Conservation (phyloP, 2,113 vertebrate species). For the Monarcha castaneiventris region DNA sequence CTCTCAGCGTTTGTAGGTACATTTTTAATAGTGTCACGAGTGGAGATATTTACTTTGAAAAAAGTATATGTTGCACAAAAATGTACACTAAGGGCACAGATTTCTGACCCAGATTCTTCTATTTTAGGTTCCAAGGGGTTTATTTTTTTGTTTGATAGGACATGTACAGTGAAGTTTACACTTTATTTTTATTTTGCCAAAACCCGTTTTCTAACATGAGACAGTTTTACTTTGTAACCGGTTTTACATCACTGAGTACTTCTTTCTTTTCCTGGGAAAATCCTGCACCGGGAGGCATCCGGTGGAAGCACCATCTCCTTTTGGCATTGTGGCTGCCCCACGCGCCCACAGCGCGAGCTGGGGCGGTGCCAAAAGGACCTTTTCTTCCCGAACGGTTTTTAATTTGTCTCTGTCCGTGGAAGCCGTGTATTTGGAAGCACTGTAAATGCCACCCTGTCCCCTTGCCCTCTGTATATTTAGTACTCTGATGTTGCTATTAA, state of each 20-base stretch:
- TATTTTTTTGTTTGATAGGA: conserved; percentile 12
- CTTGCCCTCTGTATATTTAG: conserved; percentile 87
- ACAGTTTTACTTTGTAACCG: conserved; percentile 52
- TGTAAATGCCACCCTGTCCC: conserved; percentile 87
- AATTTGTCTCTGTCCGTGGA: conserved; percentile 87
- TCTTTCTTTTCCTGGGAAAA: conserved; percentile 32
- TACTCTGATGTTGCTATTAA: conserved; percentile 94
- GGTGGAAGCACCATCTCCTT: background rate
- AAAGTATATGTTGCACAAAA: conserved; percentile 4
- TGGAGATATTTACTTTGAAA: conserved; percentile 27
- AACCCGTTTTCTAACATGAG: conserved; percentile 61
- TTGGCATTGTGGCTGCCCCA: background rate
- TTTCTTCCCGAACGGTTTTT: conserved; percentile 77
- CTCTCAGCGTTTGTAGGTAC: conserved; percentile 51
- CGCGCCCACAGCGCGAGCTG: accelerated
- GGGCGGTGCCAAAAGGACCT: background rate
- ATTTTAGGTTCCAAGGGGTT: conserved; percentile 18
- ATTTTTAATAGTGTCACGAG: conserved; percentile 40
- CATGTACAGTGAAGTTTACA: conserved; percentile 45
- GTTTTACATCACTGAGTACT: conserved; percentile 41
- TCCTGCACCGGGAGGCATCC: background rate
- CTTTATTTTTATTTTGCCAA: conserved; percentile 63
- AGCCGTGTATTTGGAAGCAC: conserved; percentile 87
- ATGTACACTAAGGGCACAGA: conserved; percentile 46
- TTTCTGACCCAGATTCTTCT: conserved; percentile 33